Evolutionary conservation across 2,888 invertebrate genomes (phyloP), one percentile per base, ranked within the genome.

Genomic region (Pelosia muscerda): DNA sequence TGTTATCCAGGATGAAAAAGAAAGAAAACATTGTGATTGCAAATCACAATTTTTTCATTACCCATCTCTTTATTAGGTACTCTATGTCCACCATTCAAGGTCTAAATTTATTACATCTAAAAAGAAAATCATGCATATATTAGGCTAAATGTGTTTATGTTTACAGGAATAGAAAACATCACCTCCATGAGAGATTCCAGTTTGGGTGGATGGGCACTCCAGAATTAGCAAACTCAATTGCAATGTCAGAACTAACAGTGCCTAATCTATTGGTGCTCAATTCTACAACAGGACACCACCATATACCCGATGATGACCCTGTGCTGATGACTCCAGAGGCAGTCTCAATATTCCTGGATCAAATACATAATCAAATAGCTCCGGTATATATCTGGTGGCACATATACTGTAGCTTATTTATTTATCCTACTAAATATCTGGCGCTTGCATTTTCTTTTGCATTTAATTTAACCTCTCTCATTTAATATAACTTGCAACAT

Each of bases 181-280:
- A 97, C 76, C 98, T 97, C 81, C 98, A 98, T 85, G 96, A 96
- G 89, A 92, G 96, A 78, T 98, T 98, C 87, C 99, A 99, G 92
- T 99, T 99, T 94, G 98, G 99, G 54, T 99, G 99, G 99, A 96
- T 98, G 90, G 98, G 98, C 0, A 97, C 96, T 76, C 97, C 98
- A 4, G 98, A 98, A 66, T 95, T 99, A 75, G 98, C 98, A 15
- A 99, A 99, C 93, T 98, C 97, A 67, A 98, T 99, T 83, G 98
- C 98, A 15, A 98, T 99, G 97, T 96, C 96, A 73, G 96, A 97
- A 74, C 91, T 98, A 78, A 96, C 97, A 0, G 95, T 98, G 34
- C 99, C 99, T 0, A 97, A 97, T 90, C 91, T 99, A 66, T 94
- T 99, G 65, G 98, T 99, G 0, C 96, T 99, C 65, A 99, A 99